Conservation (phyloP, 2,797 vertebrate species). For the Vireo griseus region DNA sequence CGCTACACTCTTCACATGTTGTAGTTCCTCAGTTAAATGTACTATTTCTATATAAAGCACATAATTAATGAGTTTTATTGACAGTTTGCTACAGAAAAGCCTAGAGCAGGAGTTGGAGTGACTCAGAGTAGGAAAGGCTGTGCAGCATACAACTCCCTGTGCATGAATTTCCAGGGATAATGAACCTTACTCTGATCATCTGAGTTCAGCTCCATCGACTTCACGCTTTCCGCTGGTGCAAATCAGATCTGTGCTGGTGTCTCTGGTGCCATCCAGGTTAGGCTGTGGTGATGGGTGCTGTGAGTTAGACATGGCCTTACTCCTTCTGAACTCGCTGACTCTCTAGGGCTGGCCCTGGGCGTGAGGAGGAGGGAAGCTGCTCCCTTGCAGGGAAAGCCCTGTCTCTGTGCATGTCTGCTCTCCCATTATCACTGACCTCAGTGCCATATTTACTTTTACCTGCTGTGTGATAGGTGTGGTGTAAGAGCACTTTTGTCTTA, state of each 20-base stretch:
- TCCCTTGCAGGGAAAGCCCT: neutral
- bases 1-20: neutral
- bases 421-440: neutral
- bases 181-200: neutral
- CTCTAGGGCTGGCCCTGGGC: neutral
- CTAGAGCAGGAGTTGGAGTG: slow-evolving; percentile 24
- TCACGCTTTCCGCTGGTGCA: neutral
- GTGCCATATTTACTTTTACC: neutral
- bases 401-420: neutral
- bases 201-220: neutral
- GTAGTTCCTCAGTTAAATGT: neutral
- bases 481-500: neutral
- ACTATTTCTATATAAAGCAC: slow-evolving; percentile 5
- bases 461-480: neutral
- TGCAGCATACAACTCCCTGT: neutral
- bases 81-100: slow-evolving; percentile 18
- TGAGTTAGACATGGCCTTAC: neutral
- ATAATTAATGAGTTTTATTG: slow-evolving; percentile 30
- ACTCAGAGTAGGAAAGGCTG: slow-evolving; percentile 24
- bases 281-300: neutral
- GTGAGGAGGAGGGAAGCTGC: neutral
- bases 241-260: neutral
- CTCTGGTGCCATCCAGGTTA: neutral
- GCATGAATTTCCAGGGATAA: slow-evolving; percentile 1
- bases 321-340: neutral